phyloP scores from a whole-genome alignment of 2,888 invertebrate genomes.

The Torymus tubicola region DNA sequence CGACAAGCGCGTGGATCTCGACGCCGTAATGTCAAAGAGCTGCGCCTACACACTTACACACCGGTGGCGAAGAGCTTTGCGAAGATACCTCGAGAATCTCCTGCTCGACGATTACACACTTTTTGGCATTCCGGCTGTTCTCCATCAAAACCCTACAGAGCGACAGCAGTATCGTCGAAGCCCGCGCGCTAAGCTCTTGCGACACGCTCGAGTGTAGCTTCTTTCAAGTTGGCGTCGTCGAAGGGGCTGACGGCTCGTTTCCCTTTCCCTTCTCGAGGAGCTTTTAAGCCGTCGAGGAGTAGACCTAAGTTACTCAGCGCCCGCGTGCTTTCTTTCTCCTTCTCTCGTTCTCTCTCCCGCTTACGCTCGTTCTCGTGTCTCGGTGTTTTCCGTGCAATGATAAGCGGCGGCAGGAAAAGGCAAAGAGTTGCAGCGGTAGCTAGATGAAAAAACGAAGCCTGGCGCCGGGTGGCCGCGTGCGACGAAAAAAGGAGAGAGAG shows the following conservation, averaged over 20 bases:
- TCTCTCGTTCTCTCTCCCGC: too few species aligned
- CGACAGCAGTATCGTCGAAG: neutral
- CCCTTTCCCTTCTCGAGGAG: neutral
- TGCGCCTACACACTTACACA: neutral
- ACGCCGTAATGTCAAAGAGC: conserved; percentile 5
- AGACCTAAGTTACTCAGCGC: conserved; percentile 26
- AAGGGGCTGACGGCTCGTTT: neutral
- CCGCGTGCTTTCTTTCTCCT: too few species aligned
- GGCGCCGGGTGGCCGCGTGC: neutral
- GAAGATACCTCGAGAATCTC: conserved; percentile 53
- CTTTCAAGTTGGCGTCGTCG: conserved; percentile 29
- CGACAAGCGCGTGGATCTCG: conserved; percentile 21
- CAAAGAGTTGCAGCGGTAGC: too few species aligned
- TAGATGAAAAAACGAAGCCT: conserved; percentile 2
- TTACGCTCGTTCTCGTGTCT: too few species aligned
- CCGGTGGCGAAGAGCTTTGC: conserved; percentile 35
- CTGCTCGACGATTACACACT: conserved; percentile 5
- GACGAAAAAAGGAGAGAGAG: conserved; percentile 3
- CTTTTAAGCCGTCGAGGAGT: conserved; percentile 8
- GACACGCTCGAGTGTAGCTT: neutral
- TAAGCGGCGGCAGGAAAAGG: too few species aligned
- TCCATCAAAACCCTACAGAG: neutral
- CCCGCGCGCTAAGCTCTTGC: conserved; percentile 14
- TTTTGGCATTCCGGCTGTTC: conserved; percentile 17
- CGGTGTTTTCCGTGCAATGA: too few species aligned